Base-by-base conservation (phyloP, 2,797 vertebrate species). In the Falco concolor region DNA sequence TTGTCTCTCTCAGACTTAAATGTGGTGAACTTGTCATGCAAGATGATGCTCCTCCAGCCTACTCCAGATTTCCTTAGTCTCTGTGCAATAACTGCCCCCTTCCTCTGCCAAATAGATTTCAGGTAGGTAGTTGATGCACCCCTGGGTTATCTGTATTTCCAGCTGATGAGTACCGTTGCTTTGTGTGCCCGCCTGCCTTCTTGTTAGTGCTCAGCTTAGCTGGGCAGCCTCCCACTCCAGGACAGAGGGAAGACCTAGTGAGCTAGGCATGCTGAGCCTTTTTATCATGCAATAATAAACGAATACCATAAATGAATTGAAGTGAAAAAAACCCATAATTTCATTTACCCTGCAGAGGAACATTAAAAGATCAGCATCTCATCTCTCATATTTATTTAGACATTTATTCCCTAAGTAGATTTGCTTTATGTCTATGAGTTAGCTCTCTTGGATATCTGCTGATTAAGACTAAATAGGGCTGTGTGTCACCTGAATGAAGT, bases 301-400 rank as follows among this genome's bases (percentile, higher is more conserved):
- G 19, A 94, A 90, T 64, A 57, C 54, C 53, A 44, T 67, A 81
- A 96, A 87, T 92, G 72, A 95, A 95, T 72, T 87, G 89, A 73
- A 95, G 74, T 78, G 49, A 91, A 63, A 49, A 44, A 32, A 0
- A 0, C 6, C 28, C 59, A 38, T 95, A 69, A 93, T 96, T 93
- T 85, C 89, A 93, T 96, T 96, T 96, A 89, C 63, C 63, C 63
- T 64, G 75, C 68, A 79, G 78, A 93, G 84, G 75, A 92, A 17
- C 72, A 57, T 95, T 89, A 89, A 89, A 78, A 91, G 68, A 92
- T 89, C 89, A 93, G 45, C 68, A 70, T 89, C 32, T 21, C 56
- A 87, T 93, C 78, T 89, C 73, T 95, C 78, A 64, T 70, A 85
- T 77, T 96, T 96, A 94, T 84, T 94, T 85, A 90, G 95, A 90